A percentile compares a stretch with the other conserved stretches of the same genome.
Conservation (phyloP, 2,797 vertebrate genomes). For the Margarornis squamiger region DNA sequence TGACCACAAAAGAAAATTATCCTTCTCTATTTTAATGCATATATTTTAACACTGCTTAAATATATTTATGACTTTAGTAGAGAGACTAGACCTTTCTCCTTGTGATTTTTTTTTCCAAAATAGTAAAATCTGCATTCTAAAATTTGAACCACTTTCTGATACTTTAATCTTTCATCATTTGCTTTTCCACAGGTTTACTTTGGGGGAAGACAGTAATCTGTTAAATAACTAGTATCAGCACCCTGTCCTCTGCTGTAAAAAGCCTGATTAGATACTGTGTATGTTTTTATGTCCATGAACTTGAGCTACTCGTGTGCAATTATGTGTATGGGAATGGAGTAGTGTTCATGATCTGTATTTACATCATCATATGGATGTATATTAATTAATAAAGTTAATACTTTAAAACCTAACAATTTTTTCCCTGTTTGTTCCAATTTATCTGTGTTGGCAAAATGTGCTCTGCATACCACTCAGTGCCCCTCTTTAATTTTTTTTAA, state of each 20-base stretch:
- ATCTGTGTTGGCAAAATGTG: background rate
- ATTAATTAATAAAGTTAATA: constrained; percentile 86
- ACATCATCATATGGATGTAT: constrained; percentile 84
- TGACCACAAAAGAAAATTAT: constrained; percentile 61
- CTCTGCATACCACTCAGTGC: background rate
- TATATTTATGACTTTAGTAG: constrained; percentile 72
- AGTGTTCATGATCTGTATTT: constrained; percentile 84
- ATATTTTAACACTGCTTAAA: constrained; percentile 73
- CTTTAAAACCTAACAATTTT: constrained; percentile 62
- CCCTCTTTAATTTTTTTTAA: background rate
- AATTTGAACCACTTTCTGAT: constrained; percentile 73
- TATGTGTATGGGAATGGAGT: constrained; percentile 84
- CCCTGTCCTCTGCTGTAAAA: constrained; percentile 81
- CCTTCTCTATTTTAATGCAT: constrained; percentile 67
- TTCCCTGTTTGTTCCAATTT: background rate
- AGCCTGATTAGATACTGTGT: constrained; percentile 83
- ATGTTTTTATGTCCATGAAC: constrained; percentile 84
- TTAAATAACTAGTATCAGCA: constrained; percentile 73
- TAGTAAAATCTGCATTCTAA: constrained; percentile 63
- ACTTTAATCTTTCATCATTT: constrained; percentile 60
- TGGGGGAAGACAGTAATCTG: constrained; percentile 67
- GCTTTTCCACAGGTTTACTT: constrained; percentile 72
- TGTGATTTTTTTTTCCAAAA: constrained; percentile 23
- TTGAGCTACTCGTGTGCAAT: constrained; percentile 84
- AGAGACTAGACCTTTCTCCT: constrained; percentile 68